Conservation (phyloP, 1,140 invertebrate genomes). For the Trypoxylus dichotomus region DNA sequence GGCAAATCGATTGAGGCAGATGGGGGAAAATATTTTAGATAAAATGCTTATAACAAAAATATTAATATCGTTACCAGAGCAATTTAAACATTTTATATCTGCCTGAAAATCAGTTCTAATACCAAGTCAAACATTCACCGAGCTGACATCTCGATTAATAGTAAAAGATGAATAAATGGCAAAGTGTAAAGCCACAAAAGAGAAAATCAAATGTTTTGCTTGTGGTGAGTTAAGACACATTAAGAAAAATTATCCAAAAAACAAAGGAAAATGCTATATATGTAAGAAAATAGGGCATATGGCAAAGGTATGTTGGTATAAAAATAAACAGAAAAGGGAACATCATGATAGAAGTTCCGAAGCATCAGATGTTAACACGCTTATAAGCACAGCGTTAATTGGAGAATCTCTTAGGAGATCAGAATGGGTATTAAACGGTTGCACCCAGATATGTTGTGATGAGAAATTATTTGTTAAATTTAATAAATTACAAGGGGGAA, state of each 20-base stretch:
- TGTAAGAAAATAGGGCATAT: too few species aligned
- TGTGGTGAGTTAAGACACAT: too few species aligned
- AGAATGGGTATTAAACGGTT: conserved; percentile 10
- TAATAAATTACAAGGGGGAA: neutral
- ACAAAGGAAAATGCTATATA: too few species aligned
- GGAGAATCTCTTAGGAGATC: neutral
- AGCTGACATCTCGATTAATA: conserved; percentile 45
- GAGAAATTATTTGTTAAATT: conserved; percentile 11
- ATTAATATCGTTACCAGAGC: conserved; percentile 44
- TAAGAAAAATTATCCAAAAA: too few species aligned
- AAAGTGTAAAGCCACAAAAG: too few species aligned
- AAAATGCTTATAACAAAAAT: conserved; percentile 47
- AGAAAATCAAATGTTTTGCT: too few species aligned
- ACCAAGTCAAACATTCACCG: conserved; percentile 44
- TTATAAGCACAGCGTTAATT: conserved; percentile 22
- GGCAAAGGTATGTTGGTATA: too few species aligned
- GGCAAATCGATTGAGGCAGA: conserved; percentile 41
- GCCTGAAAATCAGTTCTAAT: conserved; percentile 45
- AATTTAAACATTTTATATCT: conserved; percentile 37
- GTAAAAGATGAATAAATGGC: conserved; percentile 47
- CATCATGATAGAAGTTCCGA: too few species aligned
- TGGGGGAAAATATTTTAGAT: conserved; percentile 41
- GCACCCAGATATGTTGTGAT: conserved; percentile 28
- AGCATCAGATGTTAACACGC: neutral
- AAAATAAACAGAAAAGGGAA: conserved; percentile 39